Conservation (phyloP, 2,888 invertebrate species). For the Drosophila neutralis region DNA sequence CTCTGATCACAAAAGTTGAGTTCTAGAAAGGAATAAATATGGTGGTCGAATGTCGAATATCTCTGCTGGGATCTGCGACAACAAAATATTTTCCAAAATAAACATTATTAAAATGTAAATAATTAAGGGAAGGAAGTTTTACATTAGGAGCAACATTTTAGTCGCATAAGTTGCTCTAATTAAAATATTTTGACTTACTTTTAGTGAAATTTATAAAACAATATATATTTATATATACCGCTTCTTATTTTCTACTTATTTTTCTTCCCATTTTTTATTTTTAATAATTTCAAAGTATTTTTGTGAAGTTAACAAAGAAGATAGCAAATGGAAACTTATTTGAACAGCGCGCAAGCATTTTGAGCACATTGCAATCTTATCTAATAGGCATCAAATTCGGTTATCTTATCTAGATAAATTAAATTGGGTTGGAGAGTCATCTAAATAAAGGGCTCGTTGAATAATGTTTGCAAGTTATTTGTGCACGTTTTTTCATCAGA, state of each 20-base stretch:
- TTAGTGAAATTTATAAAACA: not conserved
- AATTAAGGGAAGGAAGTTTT: not conserved
- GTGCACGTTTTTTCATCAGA: not conserved
- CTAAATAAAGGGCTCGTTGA: slow-evolving; percentile 11
- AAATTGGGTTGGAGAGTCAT: not conserved
- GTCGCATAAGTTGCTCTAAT: not conserved
- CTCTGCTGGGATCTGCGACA: too few relatives aligned
- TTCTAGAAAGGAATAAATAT: not conserved
- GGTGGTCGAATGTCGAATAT: not conserved
- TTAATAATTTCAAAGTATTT: not conserved
- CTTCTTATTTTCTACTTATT: too few relatives aligned
- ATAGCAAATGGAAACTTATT: not conserved
- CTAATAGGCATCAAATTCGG: not conserved
- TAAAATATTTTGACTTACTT: not conserved
- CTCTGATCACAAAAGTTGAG: not conserved
- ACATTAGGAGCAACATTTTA: not conserved
- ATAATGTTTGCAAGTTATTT: not conserved
- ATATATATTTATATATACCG: too few relatives aligned
- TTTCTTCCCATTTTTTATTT: not conserved
- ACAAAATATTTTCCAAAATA: not conserved
- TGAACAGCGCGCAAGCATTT: not conserved
- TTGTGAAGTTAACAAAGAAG: not conserved
- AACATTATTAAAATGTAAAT: not conserved
- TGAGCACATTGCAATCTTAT: slow-evolving; percentile 1
- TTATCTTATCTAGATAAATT: slow-evolving; percentile 23